These are phyloP conservation scores for Digitonthophagus gazella DNA, from an alignment of 2,888 invertebrate genomes.

Conservation along the genomic window DNA sequence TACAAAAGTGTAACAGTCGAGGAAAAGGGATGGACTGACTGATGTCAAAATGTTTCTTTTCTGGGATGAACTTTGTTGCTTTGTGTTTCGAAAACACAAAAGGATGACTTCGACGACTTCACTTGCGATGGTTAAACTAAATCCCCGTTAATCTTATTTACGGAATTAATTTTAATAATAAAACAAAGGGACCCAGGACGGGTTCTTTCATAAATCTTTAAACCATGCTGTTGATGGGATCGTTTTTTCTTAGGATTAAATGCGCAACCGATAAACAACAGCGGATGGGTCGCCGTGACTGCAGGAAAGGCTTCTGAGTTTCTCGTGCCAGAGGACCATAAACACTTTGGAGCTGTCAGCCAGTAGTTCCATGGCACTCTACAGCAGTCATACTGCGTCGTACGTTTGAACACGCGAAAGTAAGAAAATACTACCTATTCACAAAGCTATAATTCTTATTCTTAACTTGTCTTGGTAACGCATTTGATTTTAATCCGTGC, in stretches of 20 bases:
- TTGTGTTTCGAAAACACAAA: neutral
- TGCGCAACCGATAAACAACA: slow-evolving; percentile 2
- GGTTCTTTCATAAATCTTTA: neutral
- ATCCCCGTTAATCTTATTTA: too few species aligned
- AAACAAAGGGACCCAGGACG: neutral
- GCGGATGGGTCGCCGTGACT: neutral
- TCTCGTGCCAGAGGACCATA: slow-evolving; percentile 33
- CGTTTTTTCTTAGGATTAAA: slow-evolving; percentile 4
- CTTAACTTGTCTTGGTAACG: neutral
- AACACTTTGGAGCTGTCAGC: slow-evolving; percentile 33
- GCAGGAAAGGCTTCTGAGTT: slow-evolving; percentile 22
- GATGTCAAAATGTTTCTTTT: slow-evolving; percentile 14
- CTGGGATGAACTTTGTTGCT: neutral
- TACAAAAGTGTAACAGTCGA: slow-evolving; percentile 5
- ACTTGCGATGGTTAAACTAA: too few species aligned
- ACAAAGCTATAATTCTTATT: neutral
- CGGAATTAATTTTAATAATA: neutral
- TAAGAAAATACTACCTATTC: neutral
- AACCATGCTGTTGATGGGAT: neutral
- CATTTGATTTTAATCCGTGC: neutral
- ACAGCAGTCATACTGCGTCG: neutral
- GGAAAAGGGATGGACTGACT: neutral
- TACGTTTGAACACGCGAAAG: neutral
- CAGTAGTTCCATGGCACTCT: slow-evolving; percentile 27
- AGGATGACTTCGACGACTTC: neutral